Evolutionary conservation across 2,888 invertebrate genomes (phyloP).

Genomic region (Cheilosia vulpina): DNA sequence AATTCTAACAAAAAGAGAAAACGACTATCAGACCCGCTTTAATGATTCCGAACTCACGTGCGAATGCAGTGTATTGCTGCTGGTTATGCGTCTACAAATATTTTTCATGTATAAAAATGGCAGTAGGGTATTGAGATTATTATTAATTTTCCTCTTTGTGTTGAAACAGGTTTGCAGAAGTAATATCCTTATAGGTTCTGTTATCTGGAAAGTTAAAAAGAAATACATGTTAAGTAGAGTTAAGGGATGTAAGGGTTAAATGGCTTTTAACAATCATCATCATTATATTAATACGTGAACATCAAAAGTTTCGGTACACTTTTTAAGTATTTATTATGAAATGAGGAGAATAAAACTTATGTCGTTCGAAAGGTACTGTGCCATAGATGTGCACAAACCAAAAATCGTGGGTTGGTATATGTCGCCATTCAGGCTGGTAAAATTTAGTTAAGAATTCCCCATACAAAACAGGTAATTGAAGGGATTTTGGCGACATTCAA

Average conservation of each 20-base stretch:
- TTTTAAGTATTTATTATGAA: too few species aligned
- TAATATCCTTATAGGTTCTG: constrained; percentile 1
- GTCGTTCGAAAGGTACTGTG: too few species aligned
- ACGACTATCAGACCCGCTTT: constrained; percentile 4
- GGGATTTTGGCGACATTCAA: too few species aligned
- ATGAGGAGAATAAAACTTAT: too few species aligned
- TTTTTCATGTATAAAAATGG: constrained; percentile 35
- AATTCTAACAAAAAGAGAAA: constrained; percentile 8
- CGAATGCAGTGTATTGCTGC: constrained; percentile 1
- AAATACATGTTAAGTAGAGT: neutral
- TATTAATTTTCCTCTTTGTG: neutral
- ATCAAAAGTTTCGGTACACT: too few species aligned
- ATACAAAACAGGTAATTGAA: too few species aligned
- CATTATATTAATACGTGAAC: too few species aligned
- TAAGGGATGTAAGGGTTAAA: constrained; percentile 76
- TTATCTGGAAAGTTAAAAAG: constrained; percentile 6
- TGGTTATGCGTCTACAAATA: constrained; percentile 13
- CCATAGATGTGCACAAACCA: too few species aligned
- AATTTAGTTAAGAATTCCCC: too few species aligned
- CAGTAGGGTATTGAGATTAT: constrained; percentile 42
- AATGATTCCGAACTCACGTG: constrained; percentile 9
- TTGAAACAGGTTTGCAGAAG: neutral
- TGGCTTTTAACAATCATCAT: too few species aligned
- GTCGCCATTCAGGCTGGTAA: too few species aligned
- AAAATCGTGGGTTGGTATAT: too few species aligned